Percentiles rank a stretch among this genome's conserved stretches.
These are phyloP conservation scores for Setipinna tenuifilis DNA, from an alignment of 2,797 vertebrate species.

Conservation along the genomic window DNA sequence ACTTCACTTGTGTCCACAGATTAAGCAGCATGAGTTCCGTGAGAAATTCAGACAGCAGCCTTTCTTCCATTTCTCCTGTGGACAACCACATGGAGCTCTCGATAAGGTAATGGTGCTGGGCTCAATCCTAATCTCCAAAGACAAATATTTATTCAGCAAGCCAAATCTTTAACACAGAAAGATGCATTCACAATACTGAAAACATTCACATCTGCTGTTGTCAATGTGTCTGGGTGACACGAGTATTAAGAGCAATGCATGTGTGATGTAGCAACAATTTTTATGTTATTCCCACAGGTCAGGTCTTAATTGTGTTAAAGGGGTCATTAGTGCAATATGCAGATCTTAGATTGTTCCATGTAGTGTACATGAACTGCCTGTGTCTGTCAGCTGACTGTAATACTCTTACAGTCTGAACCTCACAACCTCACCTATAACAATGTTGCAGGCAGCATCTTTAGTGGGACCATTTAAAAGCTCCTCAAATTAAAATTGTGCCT, in stretches of 20 bases:
- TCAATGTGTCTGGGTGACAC: background rate
- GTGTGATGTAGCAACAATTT: background rate
- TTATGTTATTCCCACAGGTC: background rate
- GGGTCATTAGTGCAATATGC: background rate
- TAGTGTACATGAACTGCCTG: too few species aligned
- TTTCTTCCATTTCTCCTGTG: constrained; percentile 64
- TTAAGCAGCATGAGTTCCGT: constrained; percentile 65
- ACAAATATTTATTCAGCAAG: background rate
- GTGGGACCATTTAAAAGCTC: too few species aligned
- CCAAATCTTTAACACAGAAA: background rate
- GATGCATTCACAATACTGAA: background rate
- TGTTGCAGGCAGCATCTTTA: too few species aligned
- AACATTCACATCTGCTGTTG: background rate
- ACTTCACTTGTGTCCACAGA: constrained; percentile 50
- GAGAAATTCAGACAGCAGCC: constrained; percentile 67
- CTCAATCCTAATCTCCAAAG: background rate
- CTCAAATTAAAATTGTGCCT: background rate
- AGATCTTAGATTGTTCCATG: too few species aligned
- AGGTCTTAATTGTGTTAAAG: background rate
- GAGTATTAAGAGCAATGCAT: background rate
- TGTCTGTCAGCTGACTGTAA: too few species aligned
- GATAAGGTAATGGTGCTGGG: constrained; percentile 60
- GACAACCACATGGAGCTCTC: constrained; percentile 66
- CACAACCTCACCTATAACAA: too few species aligned
- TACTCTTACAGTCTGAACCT: too few species aligned